phyloP scores from a whole-genome alignment of 2,113 vertebrate genomes.

The Pluvianellus socialis region DNA sequence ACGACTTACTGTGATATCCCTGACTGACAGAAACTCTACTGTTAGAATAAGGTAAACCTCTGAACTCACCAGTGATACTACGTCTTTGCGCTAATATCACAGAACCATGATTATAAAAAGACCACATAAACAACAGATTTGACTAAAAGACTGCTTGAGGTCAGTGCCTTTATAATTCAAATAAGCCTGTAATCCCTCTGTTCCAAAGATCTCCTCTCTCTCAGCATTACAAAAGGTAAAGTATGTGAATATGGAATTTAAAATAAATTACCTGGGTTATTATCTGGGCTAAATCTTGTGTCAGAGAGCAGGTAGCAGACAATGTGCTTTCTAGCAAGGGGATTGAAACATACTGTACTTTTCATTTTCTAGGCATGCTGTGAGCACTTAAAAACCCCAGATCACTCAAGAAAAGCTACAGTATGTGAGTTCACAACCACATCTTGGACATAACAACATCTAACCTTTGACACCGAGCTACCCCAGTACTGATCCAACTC shows the following conservation, averaged over 20 bases:
- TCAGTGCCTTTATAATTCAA: constrained; percentile 32
- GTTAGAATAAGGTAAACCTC: background rate
- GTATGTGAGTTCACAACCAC: background rate
- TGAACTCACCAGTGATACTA: background rate
- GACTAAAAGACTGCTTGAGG: background rate
- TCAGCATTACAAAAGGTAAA: background rate
- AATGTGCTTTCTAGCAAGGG: background rate
- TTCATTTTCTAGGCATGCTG: background rate
- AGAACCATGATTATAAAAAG: background rate
- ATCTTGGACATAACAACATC: background rate
- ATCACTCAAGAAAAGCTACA: background rate
- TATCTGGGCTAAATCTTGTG: background rate
- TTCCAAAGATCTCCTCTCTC: background rate
- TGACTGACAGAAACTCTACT: background rate
- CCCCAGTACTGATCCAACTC: background rate
- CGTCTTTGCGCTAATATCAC: background rate
- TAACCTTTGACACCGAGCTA: background rate
- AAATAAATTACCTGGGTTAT: background rate
- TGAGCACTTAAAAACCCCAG: background rate
- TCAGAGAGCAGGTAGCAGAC: background rate
- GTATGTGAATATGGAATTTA: background rate
- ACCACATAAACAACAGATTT: background rate
- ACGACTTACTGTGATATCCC: background rate
- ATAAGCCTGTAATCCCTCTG: constrained; percentile 4
- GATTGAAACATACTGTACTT: background rate